Conservation (phyloP, 2,888 invertebrate genomes). For the Cosmopolites sordidus region DNA sequence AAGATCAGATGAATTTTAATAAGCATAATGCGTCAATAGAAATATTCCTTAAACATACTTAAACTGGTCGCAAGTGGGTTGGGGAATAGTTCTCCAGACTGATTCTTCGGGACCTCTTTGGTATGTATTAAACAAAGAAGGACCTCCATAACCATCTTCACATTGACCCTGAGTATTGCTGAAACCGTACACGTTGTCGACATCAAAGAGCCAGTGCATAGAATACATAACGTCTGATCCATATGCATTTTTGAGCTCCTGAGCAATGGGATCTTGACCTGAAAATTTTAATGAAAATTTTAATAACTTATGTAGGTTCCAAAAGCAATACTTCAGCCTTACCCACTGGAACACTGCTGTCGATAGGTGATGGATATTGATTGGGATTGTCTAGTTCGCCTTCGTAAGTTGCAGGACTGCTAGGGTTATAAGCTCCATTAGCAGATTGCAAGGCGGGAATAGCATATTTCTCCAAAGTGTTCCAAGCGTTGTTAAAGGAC, state of each 20-base stretch:
- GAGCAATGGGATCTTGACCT: conserved; percentile 31
- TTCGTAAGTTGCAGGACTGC: conserved; percentile 30
- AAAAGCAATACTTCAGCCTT: too few species aligned
- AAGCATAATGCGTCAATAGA: not conserved
- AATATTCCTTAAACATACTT: too few species aligned
- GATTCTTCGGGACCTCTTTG: conserved; percentile 33
- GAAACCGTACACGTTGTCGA: too few species aligned
- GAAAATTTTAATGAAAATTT: too few species aligned
- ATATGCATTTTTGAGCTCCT: too few species aligned
- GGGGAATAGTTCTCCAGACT: conserved; percentile 33
- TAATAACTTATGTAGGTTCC: too few species aligned
- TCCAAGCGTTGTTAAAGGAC: conserved; percentile 31
- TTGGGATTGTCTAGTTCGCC: conserved; percentile 29
- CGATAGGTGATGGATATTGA: conserved; percentile 29
- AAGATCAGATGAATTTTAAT: not conserved
- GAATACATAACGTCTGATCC: too few species aligned
- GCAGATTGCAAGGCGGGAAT: conserved; percentile 32
- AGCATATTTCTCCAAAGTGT: conserved; percentile 30
- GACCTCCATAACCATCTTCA: too few species aligned
- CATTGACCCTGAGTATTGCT: too few species aligned
- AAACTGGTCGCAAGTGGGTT: too few species aligned
- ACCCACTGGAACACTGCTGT: conserved; percentile 18
- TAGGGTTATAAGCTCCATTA: conserved; percentile 28
- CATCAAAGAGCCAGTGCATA: too few species aligned
- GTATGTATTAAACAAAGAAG: too few species aligned